phyloP scores from a whole-genome alignment of 2,888 invertebrate species.

The Hemicrepidius hirtus region DNA sequence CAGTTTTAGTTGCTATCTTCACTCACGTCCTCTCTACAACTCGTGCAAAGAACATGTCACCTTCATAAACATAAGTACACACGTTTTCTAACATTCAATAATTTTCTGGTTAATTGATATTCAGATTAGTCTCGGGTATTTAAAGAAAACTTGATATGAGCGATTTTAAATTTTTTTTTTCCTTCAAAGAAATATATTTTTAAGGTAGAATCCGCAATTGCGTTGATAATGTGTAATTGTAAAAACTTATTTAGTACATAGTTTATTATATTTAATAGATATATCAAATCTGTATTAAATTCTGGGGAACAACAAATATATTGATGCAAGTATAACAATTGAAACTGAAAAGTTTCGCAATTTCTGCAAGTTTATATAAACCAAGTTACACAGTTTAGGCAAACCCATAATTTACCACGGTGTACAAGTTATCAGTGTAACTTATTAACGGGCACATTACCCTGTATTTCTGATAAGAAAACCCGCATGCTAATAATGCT shows the following conservation, averaged over 20 bases:
- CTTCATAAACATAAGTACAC: constrained; percentile 51
- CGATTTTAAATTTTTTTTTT: neutral
- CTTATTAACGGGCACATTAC: constrained; percentile 53
- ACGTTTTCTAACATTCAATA: constrained; percentile 29
- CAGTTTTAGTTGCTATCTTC: constrained; percentile 37
- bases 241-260: too few species aligned
- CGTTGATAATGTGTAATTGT: too few species aligned
- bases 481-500: constrained; percentile 55
- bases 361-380: neutral
- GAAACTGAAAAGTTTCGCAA: neutral
- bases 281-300: too few species aligned
- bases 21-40: constrained; percentile 50
- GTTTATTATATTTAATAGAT: too few species aligned
- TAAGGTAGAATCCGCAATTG: too few species aligned
- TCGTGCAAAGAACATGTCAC: constrained; percentile 52
- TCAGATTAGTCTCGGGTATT: neutral
- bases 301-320: neutral
- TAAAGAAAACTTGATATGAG: neutral
- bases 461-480: constrained; percentile 51
- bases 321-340: neutral
- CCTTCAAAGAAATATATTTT: neutral
- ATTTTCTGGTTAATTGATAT: neutral
- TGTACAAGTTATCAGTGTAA: constrained; percentile 41
- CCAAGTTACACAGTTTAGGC: neutral
- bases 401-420: constrained; percentile 37